Evolutionary conservation across 2,797 vertebrate genomes (phyloP), one percentile per base, ranked within the genome.

Genomic region (Enteromius argenteus): DNA sequence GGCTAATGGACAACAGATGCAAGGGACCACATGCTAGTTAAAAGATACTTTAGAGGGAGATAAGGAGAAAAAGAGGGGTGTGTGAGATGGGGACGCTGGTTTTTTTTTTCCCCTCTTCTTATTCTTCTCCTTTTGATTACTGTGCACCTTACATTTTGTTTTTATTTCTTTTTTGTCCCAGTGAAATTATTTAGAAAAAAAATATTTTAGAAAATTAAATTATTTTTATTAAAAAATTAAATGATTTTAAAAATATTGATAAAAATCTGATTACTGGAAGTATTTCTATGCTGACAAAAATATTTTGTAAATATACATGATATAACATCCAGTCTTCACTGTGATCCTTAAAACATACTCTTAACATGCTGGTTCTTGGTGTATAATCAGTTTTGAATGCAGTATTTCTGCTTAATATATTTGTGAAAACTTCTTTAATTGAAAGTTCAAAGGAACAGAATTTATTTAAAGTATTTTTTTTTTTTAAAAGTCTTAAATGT

Each of bases 1-100:
- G 66, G 86, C 86, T 87, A 88, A 89, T 88, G 80, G 87, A 86
- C 86, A 89, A 87, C 89, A 89, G 84, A 89, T 90, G 87, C 83
- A 56, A 23, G 79, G 23, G 49, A 85, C 75, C 88, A 83, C 79
- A 73, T 77, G 84, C 87, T 83, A 68, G 75, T 84, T 69, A 62
- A 72, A 79, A 71, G 51, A 72, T 69, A 66, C 82, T 81, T 81
- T 46, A 60, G 73, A 39, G 13, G 49, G 53, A 79, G 73, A 68
- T 62, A 76, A 51, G 27, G 66, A 53, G 5, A n/a, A 58, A 64
- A 37, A 73, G 37, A 56, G 2, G 7, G 19, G 53, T n/a, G 4
- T 37, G 27, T 72, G 27, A 3, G 56, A 6, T 27, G 75, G 27
- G 67, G 15, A 23, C 53, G 72, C 44, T 56, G 21, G 21, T 14